Evolutionary conservation across 2,888 invertebrate species (phyloP), one percentile per base, ranked within the genome.

Genomic region (Monopis laevigella): DNA sequence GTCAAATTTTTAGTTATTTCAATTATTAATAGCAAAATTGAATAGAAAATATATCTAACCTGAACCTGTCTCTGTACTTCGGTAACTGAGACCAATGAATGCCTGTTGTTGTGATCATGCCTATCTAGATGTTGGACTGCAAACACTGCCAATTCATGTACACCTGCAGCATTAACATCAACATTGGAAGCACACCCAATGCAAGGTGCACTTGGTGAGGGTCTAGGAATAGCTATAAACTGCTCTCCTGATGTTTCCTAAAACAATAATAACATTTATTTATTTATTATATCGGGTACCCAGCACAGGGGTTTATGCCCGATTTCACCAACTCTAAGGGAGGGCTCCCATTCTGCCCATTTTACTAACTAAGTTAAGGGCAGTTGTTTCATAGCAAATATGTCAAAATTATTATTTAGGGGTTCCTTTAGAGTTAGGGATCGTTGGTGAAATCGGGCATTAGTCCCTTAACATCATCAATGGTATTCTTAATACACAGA

Each of bases 1-100:
- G 6, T 24, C 10, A 24, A 7, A 24, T 24, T 24, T 7, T 24
- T 24, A 7, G 6, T 7, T 24, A 24, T 7, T 24, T 24, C 10
- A 7, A 24, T 24, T 7, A 7, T 24, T 7, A 7, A 10, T 24
- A 7, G 24, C 24, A 24, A 24, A 5, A 24, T 24, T 24, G 10
- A 24, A 7, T 7, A 24, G 6, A 24, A 24, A 24, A 7, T 24
- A 24, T 29, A 6, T 3, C 32, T 52, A 55, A 73, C 80, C 67
- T 77, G 77, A 45, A 85, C 84, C 65, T 85, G 84, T 55, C 83
- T 68, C 53, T 85, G 83, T 1, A 86, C 69, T 39, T 74, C 69
- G 12, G 82, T 44, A 13, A 86, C 68, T 45, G 65, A 59, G 18
- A 71, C 56, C 4, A 83, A 53, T n/a, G 52, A 55, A 48, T 84